Percentiles rank a stretch among this genome's conserved stretches.
Evolutionary conservation across 1,140 invertebrate species (phyloP).

Genomic region (Homarus americanus): DNA sequence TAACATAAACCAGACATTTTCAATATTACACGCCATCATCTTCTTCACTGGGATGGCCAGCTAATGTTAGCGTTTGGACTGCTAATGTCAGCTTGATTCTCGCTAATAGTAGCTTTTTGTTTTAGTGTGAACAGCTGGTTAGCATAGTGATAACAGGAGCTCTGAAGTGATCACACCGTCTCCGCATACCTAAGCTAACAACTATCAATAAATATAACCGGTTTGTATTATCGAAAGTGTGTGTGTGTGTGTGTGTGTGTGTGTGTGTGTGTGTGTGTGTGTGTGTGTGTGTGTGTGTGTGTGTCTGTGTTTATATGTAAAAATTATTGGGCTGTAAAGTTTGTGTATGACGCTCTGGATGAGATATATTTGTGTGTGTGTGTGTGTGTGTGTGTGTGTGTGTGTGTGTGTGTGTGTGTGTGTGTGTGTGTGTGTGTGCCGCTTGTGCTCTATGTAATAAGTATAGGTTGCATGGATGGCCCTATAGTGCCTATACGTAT

Average conservation of each 20-base stretch:
- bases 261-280: too few species aligned
- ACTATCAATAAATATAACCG: not conserved
- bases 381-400: not conserved
- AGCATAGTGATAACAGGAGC: not conserved
- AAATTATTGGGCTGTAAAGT: not conserved
- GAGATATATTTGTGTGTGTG: not conserved
- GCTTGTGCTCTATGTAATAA: too few species aligned
- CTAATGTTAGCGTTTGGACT: not conserved
- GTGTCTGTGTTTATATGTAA: not conserved
- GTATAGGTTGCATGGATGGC: too few species aligned
- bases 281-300: too few species aligned
- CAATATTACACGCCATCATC: too few species aligned
- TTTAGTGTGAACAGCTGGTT: not conserved
- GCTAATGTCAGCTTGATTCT: not conserved
- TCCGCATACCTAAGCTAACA: not conserved
- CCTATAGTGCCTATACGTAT: too few species aligned
- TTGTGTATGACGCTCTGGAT: not conserved
- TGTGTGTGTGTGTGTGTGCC: not conserved
- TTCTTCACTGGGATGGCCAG: too few species aligned
- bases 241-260: too few species aligned
- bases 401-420: constrained; percentile 6
- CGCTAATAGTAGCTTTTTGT: not conserved
- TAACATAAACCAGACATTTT: too few species aligned
- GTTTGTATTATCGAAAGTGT: not conserved
- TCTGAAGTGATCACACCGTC: not conserved